Evolutionary conservation across 2,113 vertebrate species (phyloP), one percentile per base, ranked within the genome.

Genomic region (Colinus virginianus): DNA sequence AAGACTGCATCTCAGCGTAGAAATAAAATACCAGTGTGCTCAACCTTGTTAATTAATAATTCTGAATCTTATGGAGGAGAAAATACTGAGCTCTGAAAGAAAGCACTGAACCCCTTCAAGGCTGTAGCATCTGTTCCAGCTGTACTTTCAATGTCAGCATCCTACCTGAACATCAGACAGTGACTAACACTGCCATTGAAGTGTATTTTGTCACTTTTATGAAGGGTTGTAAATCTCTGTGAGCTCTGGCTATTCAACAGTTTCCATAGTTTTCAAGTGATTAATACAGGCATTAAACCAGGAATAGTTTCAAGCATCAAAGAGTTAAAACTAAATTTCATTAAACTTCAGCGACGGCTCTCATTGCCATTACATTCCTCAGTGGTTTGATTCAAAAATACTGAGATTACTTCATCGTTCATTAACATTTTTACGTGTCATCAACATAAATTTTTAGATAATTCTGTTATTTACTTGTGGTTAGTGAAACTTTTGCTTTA

Each of bases 271-370:
- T 94, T 88, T 88, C 42, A 49, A 58, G 67, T 72, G 66, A 71
- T 72, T 89, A 48, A 77, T 76, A 45, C 7, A 55, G 53, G 5
- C 40, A 55, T 76, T 90, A 66, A 63, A 46, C 21, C 42, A 46
- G 26, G 16, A 62, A 42, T 88, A 46, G 32, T 51, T 76, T 66
- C 58, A 79, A 84, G 43, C 63, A 59, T 36, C 26, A 64, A 85
- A 53, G 28, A 66, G 40, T 93, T 95, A 82, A 95, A 87, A 82
- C 15, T 67, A 48, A 53, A 84, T 93, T 69, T 68, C 40, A 81
- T 63, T 49, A 58, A 92, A 75, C 62, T 76, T 95, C 13, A 38
- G 28, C 11, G 15, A 78, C 25, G 15, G 12, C 20, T 67, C 36
- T 62, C 3, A 6, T 34, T 0, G 0, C 49, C 46, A 9, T 38